Base-by-base conservation (phyloP, 2,888 invertebrate species). In the Xanthia icteritia region DNA sequence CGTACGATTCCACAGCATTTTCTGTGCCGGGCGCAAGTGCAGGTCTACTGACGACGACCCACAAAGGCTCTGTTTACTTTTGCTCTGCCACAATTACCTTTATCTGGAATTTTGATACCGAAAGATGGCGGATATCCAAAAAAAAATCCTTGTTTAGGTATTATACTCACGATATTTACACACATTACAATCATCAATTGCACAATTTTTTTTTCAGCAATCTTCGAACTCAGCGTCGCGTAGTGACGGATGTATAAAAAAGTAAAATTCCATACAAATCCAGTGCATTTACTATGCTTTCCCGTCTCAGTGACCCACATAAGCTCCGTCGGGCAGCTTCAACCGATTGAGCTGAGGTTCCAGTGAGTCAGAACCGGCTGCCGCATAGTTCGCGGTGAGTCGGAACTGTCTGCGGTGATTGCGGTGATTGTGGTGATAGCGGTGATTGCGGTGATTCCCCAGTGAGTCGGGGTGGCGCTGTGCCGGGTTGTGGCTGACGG, bases 311-410 rank as follows among this genome's bases (percentile, higher is more conserved):
- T 91, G 92, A 89, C 91, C 92, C 93, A 93, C 94, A 94, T 94
- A 94, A 94, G 93, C 93, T 91, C 92, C 91, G 93, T 92, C 94
- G 93, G 94, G 92, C 94, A 94, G 95, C 95, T 95, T 95, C 94
- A 95, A 95, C 93, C 94, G 95, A 96, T 95, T 96, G n/a, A n/a
- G n/a, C n/a, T n/a, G n/a, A n/a, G n/a, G n/a, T n/a, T n/a, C n/a
- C n/a, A n/a, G n/a, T n/a, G n/a, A n/a, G n/a, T n/a, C n/a, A n/a
- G n/a, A n/a, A n/a, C n/a, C n/a, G n/a, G n/a, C n/a, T n/a, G n/a
- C n/a, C n/a, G n/a, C n/a, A n/a, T n/a, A n/a, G n/a, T n/a, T n/a
- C n/a, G n/a, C n/a, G n/a, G n/a, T n/a, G n/a, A n/a, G n/a, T n/a
- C n/a, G n/a, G n/a, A n/a, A n/a, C n/a, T n/a, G n/a, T n/a, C n/a